A percentile compares a stretch with the other conserved stretches of the same genome.
Conservation (phyloP, 2,888 invertebrate genomes). For the Julus scanicus region DNA sequence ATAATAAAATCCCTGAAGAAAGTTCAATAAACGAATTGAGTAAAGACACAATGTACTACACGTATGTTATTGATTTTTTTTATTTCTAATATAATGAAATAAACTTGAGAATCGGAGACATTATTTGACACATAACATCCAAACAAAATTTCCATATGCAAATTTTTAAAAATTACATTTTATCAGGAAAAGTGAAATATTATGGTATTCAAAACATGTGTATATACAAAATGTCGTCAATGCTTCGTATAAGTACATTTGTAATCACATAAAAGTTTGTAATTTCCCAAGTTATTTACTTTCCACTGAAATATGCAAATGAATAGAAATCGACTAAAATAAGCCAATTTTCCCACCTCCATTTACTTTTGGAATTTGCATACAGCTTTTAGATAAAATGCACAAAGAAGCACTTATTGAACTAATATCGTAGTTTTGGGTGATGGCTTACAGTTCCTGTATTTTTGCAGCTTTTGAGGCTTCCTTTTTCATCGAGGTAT, state of each 20-base stretch:
- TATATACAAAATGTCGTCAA: background rate
- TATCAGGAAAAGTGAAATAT: background rate
- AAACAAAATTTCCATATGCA: too few species aligned
- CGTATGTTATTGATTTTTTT: too few species aligned
- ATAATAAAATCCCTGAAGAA: too few species aligned
- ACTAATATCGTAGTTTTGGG: background rate
- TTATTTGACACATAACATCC: too few species aligned
- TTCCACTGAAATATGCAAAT: background rate
- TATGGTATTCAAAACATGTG: background rate
- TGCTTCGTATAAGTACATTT: background rate
- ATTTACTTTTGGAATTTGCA: background rate
- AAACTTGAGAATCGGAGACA: too few species aligned
- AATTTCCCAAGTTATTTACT: background rate
- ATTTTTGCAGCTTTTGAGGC: slow-evolving; percentile 6
- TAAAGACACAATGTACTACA: too few species aligned
- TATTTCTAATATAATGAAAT: too few species aligned
- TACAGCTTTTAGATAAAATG: background rate
- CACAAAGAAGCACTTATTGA: slow-evolving; percentile 1
- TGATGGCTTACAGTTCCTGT: slow-evolving; percentile 1
- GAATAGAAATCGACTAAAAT: slow-evolving; percentile 3
- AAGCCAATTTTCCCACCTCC: background rate
- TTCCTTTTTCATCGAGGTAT: slow-evolving; percentile 19
- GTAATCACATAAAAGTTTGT: background rate
- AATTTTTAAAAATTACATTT: too few species aligned
- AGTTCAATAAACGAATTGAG: too few species aligned